These are phyloP conservation scores for Drosophila siamana DNA, from an alignment of 2,888 invertebrate species.

Conservation along the genomic window DNA sequence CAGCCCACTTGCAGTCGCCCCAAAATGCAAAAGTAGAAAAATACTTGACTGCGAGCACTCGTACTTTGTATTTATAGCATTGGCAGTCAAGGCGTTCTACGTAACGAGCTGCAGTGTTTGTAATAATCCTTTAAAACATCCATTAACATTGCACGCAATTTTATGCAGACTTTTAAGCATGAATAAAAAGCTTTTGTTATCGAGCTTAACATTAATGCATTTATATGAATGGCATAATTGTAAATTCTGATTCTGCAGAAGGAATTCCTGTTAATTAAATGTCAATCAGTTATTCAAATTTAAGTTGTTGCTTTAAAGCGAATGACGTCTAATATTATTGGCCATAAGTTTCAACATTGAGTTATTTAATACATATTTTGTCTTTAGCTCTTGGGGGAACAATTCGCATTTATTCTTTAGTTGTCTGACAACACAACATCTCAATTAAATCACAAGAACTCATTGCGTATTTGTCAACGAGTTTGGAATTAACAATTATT, in stretches of 20 bases:
- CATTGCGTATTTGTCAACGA: background rate
- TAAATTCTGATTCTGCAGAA: too few relatives aligned
- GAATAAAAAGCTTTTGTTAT: background rate
- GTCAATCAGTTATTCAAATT: too few relatives aligned
- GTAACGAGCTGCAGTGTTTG: conserved; percentile 23
- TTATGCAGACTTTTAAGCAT: background rate
- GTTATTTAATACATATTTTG: too few relatives aligned
- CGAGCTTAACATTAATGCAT: too few relatives aligned
- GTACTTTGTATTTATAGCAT: conserved; percentile 65
- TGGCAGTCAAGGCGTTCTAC: conserved; percentile 17
- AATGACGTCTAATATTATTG: too few relatives aligned
- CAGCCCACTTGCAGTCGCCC: conserved; percentile 15
- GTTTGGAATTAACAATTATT: background rate
- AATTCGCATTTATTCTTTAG: too few relatives aligned
- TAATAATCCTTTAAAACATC: conserved; percentile 28
- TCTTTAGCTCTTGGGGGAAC: too few relatives aligned
- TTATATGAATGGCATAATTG: too few relatives aligned
- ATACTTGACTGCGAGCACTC: conserved; percentile 20
- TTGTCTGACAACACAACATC: too few relatives aligned
- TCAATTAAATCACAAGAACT: background rate
- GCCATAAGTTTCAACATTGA: too few relatives aligned
- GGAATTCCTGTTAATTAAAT: too few relatives aligned
- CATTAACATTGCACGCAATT: conserved; percentile 7
- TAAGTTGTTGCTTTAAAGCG: too few relatives aligned
- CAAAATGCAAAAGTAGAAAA: conserved; percentile 60